Base-by-base conservation (phyloP, 2,888 invertebrate species). In the Carabus problematicus region DNA sequence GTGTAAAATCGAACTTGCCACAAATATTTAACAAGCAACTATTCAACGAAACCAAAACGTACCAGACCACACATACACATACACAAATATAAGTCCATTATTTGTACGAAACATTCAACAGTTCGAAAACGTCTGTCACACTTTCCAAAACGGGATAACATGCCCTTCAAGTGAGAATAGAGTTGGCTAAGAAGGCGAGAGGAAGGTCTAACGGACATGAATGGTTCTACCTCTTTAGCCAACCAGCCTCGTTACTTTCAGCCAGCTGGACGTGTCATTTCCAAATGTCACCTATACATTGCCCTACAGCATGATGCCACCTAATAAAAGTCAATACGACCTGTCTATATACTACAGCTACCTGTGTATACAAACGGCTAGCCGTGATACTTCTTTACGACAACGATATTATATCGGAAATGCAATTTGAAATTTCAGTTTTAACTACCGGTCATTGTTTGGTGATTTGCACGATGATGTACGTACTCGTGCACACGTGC, bases 351-450 rank as follows among this genome's bases (percentile, higher is more conserved):
- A 29, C 39, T 58, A 29, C 41, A 2, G 14, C 39, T 12, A 12
- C 29, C 12, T 19, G 56, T 56, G 14, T 56, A 29, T 29, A 29
- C 29, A 29, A 29, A 29, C 29, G 56, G 18, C 56, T 19, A 7
- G 12, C 12, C 49, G 14, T n/a, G n/a, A n/a, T n/a, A n/a, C 60
- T 29, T 54, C 59, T 67, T 67, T 67, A 60, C 54, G 59, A 67
- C 42, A 66, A 66, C 66, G n/a, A n/a, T n/a, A n/a, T n/a, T n/a
- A n/a, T 66, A 67, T 60, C 67, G 67, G 67, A 67, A 59, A 67
- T 67, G 67, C 60, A 66, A 66, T 66, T 66, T 66, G 59, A 49
- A 58, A 59, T 66, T 66, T 59, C 66, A 59, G 60, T 67, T 67
- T 67, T 59, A 67, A 67, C 60, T 60, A 52, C 49, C 29, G 45